phyloP scores from a whole-genome alignment of 2,113 vertebrate species.

The Megaleporinus macrocephalus region DNA sequence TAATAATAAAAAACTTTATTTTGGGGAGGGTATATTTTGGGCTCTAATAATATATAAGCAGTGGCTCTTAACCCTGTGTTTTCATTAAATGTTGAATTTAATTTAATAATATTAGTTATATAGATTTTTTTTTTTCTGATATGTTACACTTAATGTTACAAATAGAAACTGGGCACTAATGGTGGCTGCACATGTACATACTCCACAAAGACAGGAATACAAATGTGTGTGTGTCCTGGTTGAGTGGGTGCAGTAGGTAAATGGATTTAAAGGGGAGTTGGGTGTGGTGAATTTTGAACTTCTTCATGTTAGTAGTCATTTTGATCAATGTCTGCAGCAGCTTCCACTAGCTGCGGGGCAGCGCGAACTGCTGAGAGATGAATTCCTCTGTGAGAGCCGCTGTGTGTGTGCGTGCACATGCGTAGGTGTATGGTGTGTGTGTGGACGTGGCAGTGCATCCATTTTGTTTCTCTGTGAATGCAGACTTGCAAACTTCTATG shows the following conservation, averaged over 20 bases:
- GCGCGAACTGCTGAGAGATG: constrained; percentile 76
- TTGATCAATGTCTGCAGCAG: constrained; percentile 82
- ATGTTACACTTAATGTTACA: too few relatives aligned
- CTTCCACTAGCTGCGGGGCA: constrained; percentile 75
- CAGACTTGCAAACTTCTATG: constrained; percentile 21
- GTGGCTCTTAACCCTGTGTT: too few relatives aligned
- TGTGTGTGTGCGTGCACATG: constrained; percentile 47
- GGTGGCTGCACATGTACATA: too few relatives aligned
- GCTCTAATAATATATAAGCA: too few relatives aligned
- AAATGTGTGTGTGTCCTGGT: constrained; percentile 49
- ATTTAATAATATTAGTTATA: too few relatives aligned
- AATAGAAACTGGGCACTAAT: neutral
- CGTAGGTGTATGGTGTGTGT: constrained; percentile 43
- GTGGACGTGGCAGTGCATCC: constrained; percentile 45
- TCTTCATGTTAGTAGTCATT: constrained; percentile 80
- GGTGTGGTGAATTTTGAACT: constrained; percentile 69
- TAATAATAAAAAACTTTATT: too few relatives aligned
- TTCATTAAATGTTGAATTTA: too few relatives aligned
- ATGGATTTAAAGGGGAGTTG: constrained; percentile 69
- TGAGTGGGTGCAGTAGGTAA: constrained; percentile 61
- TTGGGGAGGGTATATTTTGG: too few relatives aligned
- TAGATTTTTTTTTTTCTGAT: too few relatives aligned
- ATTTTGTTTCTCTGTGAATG: constrained; percentile 50
- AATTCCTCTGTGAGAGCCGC: constrained; percentile 69
- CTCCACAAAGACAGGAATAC: neutral